Evolutionary conservation across 2,797 vertebrate species (phyloP).

Genomic region (Aldrovandia affinis): DNA sequence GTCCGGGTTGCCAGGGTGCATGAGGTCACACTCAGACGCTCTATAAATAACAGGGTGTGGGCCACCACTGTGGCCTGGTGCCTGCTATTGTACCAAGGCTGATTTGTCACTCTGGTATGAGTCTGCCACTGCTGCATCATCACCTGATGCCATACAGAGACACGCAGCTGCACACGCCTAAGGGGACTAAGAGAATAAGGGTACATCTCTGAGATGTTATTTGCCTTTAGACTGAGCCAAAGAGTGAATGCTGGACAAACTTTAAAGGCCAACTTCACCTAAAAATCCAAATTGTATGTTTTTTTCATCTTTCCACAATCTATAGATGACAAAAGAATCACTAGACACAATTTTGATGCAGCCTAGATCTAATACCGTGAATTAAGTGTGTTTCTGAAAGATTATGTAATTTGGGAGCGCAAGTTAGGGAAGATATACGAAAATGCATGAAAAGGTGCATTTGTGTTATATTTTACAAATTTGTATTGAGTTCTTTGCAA

Average conservation of each 20-base stretch:
- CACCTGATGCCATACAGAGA: background rate
- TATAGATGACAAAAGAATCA: background rate
- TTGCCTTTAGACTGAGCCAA: background rate
- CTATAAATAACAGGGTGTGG: slow-evolving; percentile 63
- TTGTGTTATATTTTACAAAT: too few relatives aligned
- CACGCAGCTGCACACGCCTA: background rate
- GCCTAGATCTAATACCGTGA: too few relatives aligned
- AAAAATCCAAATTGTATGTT: background rate
- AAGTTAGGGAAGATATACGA: too few relatives aligned
- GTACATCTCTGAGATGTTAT: background rate
- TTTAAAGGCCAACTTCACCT: background rate
- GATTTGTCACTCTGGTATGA: slow-evolving; percentile 57
- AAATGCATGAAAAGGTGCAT: too few relatives aligned
- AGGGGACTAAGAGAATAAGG: background rate
- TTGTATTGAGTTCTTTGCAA: too few relatives aligned
- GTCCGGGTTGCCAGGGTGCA: slow-evolving; percentile 39
- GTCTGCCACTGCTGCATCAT: slow-evolving; percentile 52
- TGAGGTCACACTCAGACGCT: slow-evolving; percentile 61
- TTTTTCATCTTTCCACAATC: background rate
- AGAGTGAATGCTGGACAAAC: background rate
- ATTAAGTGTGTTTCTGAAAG: too few relatives aligned
- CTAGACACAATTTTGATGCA: background rate
- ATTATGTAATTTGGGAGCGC: too few relatives aligned
- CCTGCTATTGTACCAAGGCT: slow-evolving; percentile 52
- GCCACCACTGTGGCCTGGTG: slow-evolving; percentile 49